phyloP scores from a whole-genome alignment of 1,140 invertebrate species.

The Penaeus japonicus region DNA sequence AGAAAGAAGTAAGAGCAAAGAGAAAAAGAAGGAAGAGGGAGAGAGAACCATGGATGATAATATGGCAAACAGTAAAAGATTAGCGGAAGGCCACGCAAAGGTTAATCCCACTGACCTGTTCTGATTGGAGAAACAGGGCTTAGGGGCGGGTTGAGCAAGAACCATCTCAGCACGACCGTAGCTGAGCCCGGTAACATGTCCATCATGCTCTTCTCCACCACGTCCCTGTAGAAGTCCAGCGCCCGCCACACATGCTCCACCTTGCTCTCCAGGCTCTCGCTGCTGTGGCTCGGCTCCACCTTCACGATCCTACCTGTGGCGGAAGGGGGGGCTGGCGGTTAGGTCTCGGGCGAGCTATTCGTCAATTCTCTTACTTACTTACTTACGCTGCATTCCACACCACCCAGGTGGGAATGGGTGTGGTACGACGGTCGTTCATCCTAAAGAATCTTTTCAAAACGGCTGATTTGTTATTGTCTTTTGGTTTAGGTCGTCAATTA shows the following conservation, averaged over 20 bases:
- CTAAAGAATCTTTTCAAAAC: too few relatives aligned
- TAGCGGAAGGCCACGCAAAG: neutral
- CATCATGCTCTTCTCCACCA: constrained; percentile 88
- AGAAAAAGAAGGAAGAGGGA: too few relatives aligned
- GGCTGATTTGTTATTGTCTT: too few relatives aligned
- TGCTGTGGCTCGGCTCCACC: constrained; percentile 19
- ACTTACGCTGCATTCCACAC: too few relatives aligned
- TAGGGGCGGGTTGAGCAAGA: constrained; percentile 79
- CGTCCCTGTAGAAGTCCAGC: constrained; percentile 86
- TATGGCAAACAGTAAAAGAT: neutral
- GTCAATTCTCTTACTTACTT: too few relatives aligned
- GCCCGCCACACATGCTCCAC: constrained; percentile 75
- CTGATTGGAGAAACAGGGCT: constrained; percentile 74
- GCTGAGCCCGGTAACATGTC: constrained; percentile 92
- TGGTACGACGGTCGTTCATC: too few relatives aligned
- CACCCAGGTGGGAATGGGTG: too few relatives aligned
- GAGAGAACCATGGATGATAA: too few relatives aligned
- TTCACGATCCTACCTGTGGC: constrained; percentile 30
- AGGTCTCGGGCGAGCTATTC: too few relatives aligned
- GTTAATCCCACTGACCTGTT: constrained; percentile 71
- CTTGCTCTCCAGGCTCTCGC: constrained; percentile 36
- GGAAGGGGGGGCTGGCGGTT: neutral
- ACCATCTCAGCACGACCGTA: constrained; percentile 91
- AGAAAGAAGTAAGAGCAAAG: too few relatives aligned
- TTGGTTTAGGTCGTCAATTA: too few relatives aligned